These are phyloP conservation scores for Setophaga coronata DNA, from an alignment of 2,113 vertebrate species.

Conservation along the genomic window DNA sequence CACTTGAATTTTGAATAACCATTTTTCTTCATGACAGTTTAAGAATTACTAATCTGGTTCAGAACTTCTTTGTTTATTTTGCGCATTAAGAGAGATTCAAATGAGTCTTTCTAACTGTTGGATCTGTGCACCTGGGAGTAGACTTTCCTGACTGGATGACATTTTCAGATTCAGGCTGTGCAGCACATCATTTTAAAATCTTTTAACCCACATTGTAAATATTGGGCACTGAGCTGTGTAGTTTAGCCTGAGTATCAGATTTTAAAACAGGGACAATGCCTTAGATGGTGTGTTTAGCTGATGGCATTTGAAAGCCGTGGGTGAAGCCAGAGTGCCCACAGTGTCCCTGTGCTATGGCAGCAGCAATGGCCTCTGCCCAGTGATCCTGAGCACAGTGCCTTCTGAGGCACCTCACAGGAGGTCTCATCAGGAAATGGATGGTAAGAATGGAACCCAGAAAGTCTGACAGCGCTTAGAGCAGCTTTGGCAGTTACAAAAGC, in stretches of 20 bases:
- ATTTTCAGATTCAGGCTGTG: background rate
- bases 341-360: background rate
- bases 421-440: background rate
- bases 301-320: background rate
- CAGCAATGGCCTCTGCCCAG: background rate
- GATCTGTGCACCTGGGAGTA: background rate
- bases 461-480: background rate
- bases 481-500: background rate
- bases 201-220: background rate
- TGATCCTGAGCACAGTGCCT: rapidly evolving
- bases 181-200: background rate
- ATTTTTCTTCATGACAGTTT: background rate
- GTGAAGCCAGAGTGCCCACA: background rate
- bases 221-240: background rate
- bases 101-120: background rate
- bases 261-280: background rate
- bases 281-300: background rate
- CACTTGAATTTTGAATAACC: background rate
- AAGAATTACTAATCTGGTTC: background rate
- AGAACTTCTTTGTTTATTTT: background rate
- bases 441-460: background rate
- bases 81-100: background rate
- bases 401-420: background rate
- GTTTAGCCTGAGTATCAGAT: background rate
- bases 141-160: background rate